phyloP scores from a whole-genome alignment of 2,797 vertebrate genomes.

The Zalophus californianus region DNA sequence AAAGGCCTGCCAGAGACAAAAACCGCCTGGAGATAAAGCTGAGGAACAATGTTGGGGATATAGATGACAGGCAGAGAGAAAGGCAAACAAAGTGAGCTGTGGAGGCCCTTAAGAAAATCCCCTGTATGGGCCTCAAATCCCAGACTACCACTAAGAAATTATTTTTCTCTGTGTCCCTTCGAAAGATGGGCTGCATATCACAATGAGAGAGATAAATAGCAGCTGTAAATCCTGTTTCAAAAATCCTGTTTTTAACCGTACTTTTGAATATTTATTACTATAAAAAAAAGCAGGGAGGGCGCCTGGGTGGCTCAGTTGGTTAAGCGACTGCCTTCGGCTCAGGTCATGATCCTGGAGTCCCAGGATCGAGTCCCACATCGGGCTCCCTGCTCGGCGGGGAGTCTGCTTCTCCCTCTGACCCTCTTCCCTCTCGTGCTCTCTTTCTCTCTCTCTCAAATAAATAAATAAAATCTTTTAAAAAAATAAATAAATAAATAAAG shows the following conservation, averaged over 20 bases:
- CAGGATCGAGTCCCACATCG: too few relatives aligned
- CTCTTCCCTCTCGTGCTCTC: too few relatives aligned
- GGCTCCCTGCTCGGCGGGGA: too few relatives aligned
- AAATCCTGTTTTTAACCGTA: neutral
- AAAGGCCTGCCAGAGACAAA: neutral
- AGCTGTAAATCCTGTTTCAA: neutral
- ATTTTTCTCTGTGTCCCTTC: neutral
- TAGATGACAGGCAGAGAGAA: neutral
- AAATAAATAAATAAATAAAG: neutral
- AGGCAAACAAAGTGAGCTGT: neutral
- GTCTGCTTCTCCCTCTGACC: too few relatives aligned
- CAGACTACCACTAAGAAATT: neutral
- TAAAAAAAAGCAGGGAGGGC: neutral
- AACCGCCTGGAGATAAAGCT: neutral
- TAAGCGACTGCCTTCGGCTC: too few relatives aligned
- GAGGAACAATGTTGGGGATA: neutral
- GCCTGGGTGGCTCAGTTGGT: too few relatives aligned
- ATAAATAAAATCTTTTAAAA: too few relatives aligned
- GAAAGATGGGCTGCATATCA: neutral
- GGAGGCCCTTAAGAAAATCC: neutral
- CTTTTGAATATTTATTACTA: conserved; percentile 42
- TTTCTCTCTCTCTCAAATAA: too few relatives aligned
- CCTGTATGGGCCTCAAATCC: neutral
- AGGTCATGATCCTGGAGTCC: too few relatives aligned
- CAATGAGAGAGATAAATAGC: neutral